Percentiles rank a stretch among this genome's conserved stretches.
Evolutionary conservation across 1,140 invertebrate genomes (phyloP).

Genomic region (Papilio xuthus): DNA sequence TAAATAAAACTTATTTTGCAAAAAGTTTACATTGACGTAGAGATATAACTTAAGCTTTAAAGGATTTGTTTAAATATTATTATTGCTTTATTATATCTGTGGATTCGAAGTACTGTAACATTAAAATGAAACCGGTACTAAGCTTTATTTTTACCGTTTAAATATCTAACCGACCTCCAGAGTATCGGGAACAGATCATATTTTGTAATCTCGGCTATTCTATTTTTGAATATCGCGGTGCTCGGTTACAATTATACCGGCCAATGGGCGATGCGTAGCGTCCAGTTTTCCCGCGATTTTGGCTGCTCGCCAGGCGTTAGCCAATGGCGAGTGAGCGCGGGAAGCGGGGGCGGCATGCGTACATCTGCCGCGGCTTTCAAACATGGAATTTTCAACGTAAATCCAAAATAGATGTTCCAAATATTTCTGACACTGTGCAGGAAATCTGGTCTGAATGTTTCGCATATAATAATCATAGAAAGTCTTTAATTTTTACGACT

Average conservation of each 20-base stretch:
- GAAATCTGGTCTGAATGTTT: neutral
- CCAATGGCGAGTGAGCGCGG: constrained; percentile 69
- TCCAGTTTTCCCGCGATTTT: constrained; percentile 74
- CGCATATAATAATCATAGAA: too few species aligned
- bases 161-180: constrained; percentile 41
- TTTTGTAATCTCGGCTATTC: constrained; percentile 69
- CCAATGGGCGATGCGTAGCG: constrained; percentile 65
- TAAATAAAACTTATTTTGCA: neutral
- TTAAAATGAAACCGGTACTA: neutral
- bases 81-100: neutral
- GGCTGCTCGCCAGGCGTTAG: constrained; percentile 66
- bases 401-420: neutral
- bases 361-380: constrained; percentile 29
- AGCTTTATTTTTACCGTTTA: neutral
- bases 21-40: constrained; percentile 1
- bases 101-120: neutral
- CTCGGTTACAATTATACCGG: constrained; percentile 69
- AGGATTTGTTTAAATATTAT: neutral
- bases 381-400: constrained; percentile 2
- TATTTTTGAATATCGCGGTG: constrained; percentile 81
- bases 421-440: neutral
- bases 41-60: neutral
- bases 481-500: too few species aligned
- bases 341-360: constrained; percentile 51
- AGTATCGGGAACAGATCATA: constrained; percentile 46